These are phyloP conservation scores for Mormyrus lacerda DNA, from an alignment of 2,113 vertebrate species.

Conservation along the genomic window DNA sequence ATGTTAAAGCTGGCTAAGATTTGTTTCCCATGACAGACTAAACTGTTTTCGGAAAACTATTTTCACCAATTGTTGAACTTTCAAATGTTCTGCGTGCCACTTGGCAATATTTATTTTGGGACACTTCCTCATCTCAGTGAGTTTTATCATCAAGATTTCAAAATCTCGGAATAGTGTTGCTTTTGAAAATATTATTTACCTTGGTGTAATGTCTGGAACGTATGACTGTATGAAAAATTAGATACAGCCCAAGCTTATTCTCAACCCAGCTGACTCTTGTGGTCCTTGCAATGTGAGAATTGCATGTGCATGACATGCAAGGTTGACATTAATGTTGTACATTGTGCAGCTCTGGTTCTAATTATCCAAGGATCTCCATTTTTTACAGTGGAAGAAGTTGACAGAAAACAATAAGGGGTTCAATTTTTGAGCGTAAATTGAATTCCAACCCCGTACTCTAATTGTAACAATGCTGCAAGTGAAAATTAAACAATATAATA, in stretches of 20 bases:
- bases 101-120: background rate
- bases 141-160: background rate
- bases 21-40: background rate
- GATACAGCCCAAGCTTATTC: background rate
- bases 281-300: background rate
- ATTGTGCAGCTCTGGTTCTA: background rate
- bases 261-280: background rate
- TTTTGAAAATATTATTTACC: background rate
- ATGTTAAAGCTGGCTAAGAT: background rate
- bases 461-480: background rate
- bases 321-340: background rate
- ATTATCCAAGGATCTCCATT: background rate
- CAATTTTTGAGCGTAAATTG: background rate
- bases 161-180: background rate
- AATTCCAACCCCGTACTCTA: background rate
- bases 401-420: background rate
- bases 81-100: background rate
- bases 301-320: background rate
- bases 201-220: background rate
- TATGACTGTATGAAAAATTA: background rate
- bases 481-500: background rate
- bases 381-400: background rate
- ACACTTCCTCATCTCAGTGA: background rate
- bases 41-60: background rate
- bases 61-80: background rate